phyloP scores from a whole-genome alignment of 1,140 invertebrate genomes.

The Aleiodes sp. region DNA sequence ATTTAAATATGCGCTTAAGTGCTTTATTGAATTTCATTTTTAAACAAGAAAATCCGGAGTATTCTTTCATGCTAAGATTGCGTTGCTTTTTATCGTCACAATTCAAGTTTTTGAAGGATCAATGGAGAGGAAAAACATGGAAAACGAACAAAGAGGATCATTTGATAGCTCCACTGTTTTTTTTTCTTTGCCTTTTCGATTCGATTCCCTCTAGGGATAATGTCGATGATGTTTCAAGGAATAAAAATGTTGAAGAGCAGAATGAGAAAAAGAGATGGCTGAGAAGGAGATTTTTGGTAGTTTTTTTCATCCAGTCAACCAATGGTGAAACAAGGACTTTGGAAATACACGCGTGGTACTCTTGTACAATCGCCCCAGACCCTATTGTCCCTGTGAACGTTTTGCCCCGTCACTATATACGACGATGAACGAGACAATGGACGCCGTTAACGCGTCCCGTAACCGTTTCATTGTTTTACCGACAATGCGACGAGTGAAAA shows the following conservation, averaged over 20 bases:
- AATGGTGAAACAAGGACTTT: background rate
- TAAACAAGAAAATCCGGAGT: too few species aligned
- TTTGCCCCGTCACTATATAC: slow-evolving; percentile 46
- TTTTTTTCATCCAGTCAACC: background rate
- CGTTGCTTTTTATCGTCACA: too few species aligned
- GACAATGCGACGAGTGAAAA: slow-evolving; percentile 54
- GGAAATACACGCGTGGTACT: slow-evolving; percentile 21
- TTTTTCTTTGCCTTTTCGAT: background rate
- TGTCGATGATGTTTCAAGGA: background rate
- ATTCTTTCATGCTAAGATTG: too few species aligned
- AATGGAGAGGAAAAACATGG: background rate
- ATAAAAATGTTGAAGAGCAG: background rate
- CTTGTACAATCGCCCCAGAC: background rate
- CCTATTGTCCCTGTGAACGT: slow-evolving; percentile 50
- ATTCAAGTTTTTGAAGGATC: too few species aligned
- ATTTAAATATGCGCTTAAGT: too few species aligned
- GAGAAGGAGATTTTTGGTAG: background rate
- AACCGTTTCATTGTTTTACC: slow-evolving; percentile 60
- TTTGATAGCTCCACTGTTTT: background rate
- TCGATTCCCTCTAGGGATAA: background rate
- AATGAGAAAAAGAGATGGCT: background rate
- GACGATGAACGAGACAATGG: slow-evolving; percentile 51
- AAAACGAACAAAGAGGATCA: slow-evolving; percentile 1
- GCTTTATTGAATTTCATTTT: too few species aligned
- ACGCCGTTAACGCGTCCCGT: slow-evolving; percentile 56